phyloP scores from a whole-genome alignment of 2,888 invertebrate genomes.

The Leucozona laternaria region DNA sequence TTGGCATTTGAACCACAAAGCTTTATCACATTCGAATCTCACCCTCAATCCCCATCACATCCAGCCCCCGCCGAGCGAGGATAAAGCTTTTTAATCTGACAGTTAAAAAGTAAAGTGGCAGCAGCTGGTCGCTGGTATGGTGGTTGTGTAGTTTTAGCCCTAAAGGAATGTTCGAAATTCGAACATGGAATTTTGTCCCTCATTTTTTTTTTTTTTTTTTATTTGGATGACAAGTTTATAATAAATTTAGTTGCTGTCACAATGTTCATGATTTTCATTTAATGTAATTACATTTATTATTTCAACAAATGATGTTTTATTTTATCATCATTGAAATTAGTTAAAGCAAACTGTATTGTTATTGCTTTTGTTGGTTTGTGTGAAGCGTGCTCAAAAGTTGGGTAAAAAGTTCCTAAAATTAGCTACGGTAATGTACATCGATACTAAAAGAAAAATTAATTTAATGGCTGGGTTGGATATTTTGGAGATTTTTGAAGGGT shows the following conservation, averaged over 20 bases:
- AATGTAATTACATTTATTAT: too few species aligned
- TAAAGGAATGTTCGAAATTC: constrained; percentile 68
- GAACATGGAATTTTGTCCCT: constrained; percentile 44
- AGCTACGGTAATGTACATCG: too few species aligned
- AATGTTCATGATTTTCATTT: background rate
- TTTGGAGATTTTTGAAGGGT: too few species aligned
- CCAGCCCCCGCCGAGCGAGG: background rate
- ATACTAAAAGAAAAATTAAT: too few species aligned
- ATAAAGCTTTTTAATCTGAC: constrained; percentile 66
- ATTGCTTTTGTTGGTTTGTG: too few species aligned
- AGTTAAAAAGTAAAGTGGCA: constrained; percentile 59
- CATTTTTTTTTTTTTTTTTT: background rate
- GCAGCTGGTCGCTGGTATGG: constrained; percentile 35
- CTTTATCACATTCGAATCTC: constrained; percentile 35
- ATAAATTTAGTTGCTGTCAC: background rate
- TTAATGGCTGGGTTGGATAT: too few species aligned
- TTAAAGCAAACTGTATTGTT: too few species aligned
- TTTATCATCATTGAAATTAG: too few species aligned
- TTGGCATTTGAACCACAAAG: constrained; percentile 54
- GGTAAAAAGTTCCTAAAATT: too few species aligned
- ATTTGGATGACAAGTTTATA: background rate
- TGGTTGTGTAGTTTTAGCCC: background rate
- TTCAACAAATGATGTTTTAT: too few species aligned
- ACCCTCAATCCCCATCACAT: background rate
- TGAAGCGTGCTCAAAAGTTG: too few species aligned